A percentile compares a stretch with the other conserved stretches of the same genome.
Conservation (phyloP, 2,797 vertebrate species). For the Eupleurogrammus muticus region DNA sequence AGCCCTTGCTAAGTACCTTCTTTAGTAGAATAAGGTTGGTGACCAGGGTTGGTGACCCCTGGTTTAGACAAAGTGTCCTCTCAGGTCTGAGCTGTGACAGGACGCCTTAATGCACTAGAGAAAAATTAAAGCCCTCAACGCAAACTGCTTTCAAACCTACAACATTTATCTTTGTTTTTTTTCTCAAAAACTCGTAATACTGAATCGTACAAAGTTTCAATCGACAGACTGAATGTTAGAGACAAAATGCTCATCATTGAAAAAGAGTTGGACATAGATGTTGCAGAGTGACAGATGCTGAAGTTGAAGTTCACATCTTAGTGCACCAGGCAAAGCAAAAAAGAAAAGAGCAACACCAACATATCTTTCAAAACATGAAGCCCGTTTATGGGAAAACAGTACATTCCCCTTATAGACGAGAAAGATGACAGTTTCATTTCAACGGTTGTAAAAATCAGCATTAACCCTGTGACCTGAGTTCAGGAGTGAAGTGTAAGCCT, state of each 20-base stretch:
- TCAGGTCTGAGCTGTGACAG: no score
- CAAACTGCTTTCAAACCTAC: slow-evolving; percentile 57
- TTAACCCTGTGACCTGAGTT: slow-evolving; percentile 69
- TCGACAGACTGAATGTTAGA: slow-evolving; percentile 59
- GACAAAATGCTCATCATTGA: slow-evolving; percentile 60
- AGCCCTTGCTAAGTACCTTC: no score
- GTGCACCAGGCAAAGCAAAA: slow-evolving; percentile 24
- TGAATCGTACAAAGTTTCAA: slow-evolving; percentile 70
- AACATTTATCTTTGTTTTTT: slow-evolving; percentile 59
- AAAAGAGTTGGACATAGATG: slow-evolving; percentile 43
- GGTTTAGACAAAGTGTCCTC: no score
- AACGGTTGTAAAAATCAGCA: slow-evolving; percentile 78
- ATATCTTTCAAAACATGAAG: slow-evolving; percentile 21
- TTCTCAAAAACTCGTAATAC: slow-evolving; percentile 61
- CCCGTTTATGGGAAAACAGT: slow-evolving; percentile 32
- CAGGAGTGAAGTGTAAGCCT: slow-evolving; percentile 90
- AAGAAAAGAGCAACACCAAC: slow-evolving; percentile 39
- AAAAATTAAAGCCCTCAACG: slow-evolving; percentile 57
- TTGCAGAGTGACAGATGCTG: slow-evolving; percentile 27
- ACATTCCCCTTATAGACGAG: slow-evolving; percentile 53
- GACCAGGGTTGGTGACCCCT: no score
- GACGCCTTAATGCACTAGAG: no score
- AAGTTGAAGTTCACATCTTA: slow-evolving; percentile 34
- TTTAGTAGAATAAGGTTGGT: no score
- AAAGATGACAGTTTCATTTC: slow-evolving; percentile 74